phyloP scores from a whole-genome alignment of 2,113 vertebrate genomes.

The Otus sunia region DNA sequence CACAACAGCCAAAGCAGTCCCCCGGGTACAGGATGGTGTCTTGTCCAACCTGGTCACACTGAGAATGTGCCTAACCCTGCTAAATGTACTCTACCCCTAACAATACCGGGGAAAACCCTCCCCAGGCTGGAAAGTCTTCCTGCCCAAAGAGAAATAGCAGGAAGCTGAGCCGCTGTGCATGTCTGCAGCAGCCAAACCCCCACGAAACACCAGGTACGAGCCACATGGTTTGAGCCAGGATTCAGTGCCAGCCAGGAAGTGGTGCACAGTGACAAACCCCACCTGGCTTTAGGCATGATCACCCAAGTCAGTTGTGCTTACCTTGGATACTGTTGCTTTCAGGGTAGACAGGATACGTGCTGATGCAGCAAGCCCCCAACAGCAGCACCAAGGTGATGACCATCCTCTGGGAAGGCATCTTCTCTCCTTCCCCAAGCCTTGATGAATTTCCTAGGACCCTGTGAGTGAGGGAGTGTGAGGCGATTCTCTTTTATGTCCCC shows the following conservation, averaged over 20 bases:
- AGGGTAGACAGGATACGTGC: conserved; percentile 72
- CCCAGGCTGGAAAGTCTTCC: background rate
- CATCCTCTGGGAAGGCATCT: conserved; percentile 70
- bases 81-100: background rate
- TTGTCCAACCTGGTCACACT: background rate
- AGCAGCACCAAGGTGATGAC: conserved; percentile 67
- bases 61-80: background rate
- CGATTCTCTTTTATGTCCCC: background rate
- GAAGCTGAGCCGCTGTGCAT: background rate
- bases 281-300: no score
- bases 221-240: background rate
- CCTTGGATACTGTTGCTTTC: conserved; percentile 55
- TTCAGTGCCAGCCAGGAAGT: no score
- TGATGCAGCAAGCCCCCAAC: conserved; percentile 53
- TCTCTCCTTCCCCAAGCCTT: conserved; percentile 35
- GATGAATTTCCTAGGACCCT: background rate
- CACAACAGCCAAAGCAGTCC: background rate
- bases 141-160: background rate
- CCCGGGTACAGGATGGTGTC: background rate
- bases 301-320: background rate
- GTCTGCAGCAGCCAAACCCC: background rate
- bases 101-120: background rate
- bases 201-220: fast-evolving
- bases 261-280: background rate
- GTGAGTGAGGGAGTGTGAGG: background rate